phyloP scores from a whole-genome alignment of 2,797 vertebrate genomes.

The Melanotaenia boesemani region DNA sequence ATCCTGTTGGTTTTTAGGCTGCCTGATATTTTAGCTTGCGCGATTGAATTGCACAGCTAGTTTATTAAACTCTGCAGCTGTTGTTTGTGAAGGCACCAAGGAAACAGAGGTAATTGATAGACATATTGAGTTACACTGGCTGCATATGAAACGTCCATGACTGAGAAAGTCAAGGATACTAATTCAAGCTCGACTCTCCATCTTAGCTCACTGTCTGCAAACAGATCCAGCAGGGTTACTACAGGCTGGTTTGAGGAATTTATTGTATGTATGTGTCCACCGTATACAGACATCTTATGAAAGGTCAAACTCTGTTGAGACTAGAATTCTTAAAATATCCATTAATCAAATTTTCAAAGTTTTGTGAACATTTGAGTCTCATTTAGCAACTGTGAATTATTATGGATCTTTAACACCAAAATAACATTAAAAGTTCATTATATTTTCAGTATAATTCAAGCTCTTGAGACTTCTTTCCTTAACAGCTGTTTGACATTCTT shows the following conservation, averaged over 20 bases:
- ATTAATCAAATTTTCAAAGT: not conserved
- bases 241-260: slow-evolving; percentile 27
- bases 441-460: not conserved
- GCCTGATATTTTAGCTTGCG: slow-evolving; percentile 63
- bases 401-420: slow-evolving; percentile 5
- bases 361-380: not conserved
- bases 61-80: slow-evolving; percentile 87
- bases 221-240: slow-evolving; percentile 44
- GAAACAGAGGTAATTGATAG: slow-evolving; percentile 85
- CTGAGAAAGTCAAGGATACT: slow-evolving; percentile 69
- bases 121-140: slow-evolving; percentile 82
- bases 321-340: slow-evolving; percentile 28
- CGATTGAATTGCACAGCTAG: slow-evolving; percentile 64
- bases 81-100: slow-evolving; percentile 84
- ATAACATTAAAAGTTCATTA: slow-evolving; percentile 4
- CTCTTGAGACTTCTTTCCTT: not conserved
- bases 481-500: not conserved
- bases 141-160: slow-evolving; percentile 61
- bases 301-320: slow-evolving; percentile 69
- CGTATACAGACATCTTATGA: not conserved
- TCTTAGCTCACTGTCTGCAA: slow-evolving; percentile 35
- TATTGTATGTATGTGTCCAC: slow-evolving; percentile 19
- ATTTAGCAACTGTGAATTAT: not conserved
- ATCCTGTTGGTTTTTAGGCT: slow-evolving; percentile 55
- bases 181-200: slow-evolving; percentile 54